These are phyloP conservation scores for Resseliella maxima DNA, from an alignment of 2,888 invertebrate species.

Conservation along the genomic window DNA sequence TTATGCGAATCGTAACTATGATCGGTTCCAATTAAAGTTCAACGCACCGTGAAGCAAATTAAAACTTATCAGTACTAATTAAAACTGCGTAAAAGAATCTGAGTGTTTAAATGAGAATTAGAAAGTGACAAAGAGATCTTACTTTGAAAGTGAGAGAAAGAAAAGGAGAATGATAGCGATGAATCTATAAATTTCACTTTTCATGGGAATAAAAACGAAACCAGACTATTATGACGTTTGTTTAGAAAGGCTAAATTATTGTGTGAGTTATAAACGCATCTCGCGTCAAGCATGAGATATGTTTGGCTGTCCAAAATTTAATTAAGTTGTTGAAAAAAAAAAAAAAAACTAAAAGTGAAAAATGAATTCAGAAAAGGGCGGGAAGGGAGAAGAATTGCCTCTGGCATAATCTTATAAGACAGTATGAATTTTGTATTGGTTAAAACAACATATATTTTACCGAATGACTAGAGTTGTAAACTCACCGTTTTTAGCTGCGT, in stretches of 20 bases:
- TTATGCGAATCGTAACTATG: background rate
- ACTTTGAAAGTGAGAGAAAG: background rate
- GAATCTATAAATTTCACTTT: background rate
- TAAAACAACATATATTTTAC: background rate
- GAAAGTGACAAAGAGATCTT: background rate
- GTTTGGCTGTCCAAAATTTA: background rate
- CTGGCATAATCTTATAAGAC: background rate
- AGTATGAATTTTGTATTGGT: too few relatives aligned
- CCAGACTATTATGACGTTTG: slow-evolving; percentile 44
- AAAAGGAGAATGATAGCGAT: background rate
- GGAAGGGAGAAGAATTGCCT: too few relatives aligned
- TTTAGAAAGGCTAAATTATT: background rate
- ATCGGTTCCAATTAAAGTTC: background rate
- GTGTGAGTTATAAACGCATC: background rate
- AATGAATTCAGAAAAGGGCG: too few relatives aligned
- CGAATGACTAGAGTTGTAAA: background rate
- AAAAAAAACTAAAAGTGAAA: background rate
- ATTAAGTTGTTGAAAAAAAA: slow-evolving; percentile 27
- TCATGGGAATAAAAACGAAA: background rate
- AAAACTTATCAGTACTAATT: too few relatives aligned
- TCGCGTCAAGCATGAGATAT: background rate
- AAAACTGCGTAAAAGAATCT: background rate
- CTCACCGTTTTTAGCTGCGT: background rate
- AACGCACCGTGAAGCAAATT: too few relatives aligned
- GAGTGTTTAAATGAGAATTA: too few relatives aligned